A percentile compares a stretch with the other conserved stretches of the same genome.
phyloP scores from a whole-genome alignment of 2,113 vertebrate genomes.

The Lepisosteus osseus region DNA sequence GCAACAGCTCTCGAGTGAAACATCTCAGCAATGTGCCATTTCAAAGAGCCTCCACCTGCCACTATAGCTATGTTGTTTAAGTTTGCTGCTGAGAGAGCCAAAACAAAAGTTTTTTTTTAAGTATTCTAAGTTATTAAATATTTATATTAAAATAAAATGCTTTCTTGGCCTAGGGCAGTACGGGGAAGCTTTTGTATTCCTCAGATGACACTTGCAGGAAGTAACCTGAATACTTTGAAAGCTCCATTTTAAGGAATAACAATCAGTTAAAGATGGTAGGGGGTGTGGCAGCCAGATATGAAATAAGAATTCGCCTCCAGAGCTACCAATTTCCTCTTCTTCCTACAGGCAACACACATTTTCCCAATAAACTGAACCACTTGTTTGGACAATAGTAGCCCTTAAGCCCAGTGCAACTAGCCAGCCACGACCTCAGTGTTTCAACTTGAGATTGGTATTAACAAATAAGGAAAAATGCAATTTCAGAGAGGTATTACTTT shows the following conservation, averaged over 20 bases:
- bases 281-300: not conserved
- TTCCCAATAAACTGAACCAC: not conserved
- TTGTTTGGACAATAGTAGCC: constrained; percentile 7
- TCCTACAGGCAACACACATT: not conserved
- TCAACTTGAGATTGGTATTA: not conserved
- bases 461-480: constrained; percentile 3
- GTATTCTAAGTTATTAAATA: constrained; percentile 7
- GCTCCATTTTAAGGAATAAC: not conserved
- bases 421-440: not conserved
- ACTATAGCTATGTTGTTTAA: not conserved
- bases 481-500: not conserved
- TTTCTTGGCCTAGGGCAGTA: not conserved
- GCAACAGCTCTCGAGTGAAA: not conserved
- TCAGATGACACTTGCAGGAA: not conserved
- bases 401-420: not conserved
- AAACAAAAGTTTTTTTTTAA: not conserved
- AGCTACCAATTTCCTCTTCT: not conserved
- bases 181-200: not conserved
- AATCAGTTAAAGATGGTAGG: not conserved
- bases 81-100: not conserved
- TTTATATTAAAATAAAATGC: constrained; percentile 15
- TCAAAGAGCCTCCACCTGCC: constrained; percentile 1
- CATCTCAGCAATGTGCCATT: not conserved
- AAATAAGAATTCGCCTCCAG: not conserved
- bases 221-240: not conserved